phyloP scores from a whole-genome alignment of 2,888 invertebrate species.

The Phlogophora meticulosa region DNA sequence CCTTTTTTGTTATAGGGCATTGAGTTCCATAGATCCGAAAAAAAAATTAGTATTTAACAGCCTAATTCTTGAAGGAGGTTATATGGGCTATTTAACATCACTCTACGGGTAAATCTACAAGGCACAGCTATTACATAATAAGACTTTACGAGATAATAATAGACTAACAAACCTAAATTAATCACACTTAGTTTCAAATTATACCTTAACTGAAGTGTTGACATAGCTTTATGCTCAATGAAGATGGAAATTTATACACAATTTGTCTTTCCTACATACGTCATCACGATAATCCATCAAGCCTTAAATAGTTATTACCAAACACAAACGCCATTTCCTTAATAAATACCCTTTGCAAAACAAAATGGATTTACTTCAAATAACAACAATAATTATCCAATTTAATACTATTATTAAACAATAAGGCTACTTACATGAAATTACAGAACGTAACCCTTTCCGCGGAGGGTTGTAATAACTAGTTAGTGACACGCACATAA shows the following conservation, averaged over 20 bases:
- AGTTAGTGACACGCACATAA: constrained; percentile 67
- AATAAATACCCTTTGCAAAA: background rate
- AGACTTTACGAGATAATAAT: too few species aligned
- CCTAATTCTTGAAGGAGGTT: too few species aligned
- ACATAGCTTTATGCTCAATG: too few species aligned
- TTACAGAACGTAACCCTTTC: constrained; percentile 52
- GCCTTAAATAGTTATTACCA: background rate
- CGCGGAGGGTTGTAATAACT: constrained; percentile 62
- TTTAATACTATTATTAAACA: constrained; percentile 49
- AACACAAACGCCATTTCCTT: background rate
- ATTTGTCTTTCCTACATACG: too few species aligned
- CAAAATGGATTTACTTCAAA: constrained; percentile 35
- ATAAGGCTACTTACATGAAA: constrained; percentile 55
- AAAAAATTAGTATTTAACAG: too few species aligned
- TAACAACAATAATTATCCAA: constrained; percentile 31
- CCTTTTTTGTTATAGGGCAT: too few species aligned
- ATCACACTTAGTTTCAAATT: background rate
- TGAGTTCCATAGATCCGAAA: too few species aligned
- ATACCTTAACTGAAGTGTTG: too few species aligned
- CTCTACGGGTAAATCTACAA: too few species aligned
- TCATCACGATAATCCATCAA: background rate
- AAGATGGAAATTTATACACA: too few species aligned
- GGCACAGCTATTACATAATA: too few species aligned
- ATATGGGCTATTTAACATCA: too few species aligned
- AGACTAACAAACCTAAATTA: background rate